Evolutionary conservation across 2,113 vertebrate species (phyloP), one percentile per base, ranked within the genome.

Genomic region (Crotalus horridus): DNA sequence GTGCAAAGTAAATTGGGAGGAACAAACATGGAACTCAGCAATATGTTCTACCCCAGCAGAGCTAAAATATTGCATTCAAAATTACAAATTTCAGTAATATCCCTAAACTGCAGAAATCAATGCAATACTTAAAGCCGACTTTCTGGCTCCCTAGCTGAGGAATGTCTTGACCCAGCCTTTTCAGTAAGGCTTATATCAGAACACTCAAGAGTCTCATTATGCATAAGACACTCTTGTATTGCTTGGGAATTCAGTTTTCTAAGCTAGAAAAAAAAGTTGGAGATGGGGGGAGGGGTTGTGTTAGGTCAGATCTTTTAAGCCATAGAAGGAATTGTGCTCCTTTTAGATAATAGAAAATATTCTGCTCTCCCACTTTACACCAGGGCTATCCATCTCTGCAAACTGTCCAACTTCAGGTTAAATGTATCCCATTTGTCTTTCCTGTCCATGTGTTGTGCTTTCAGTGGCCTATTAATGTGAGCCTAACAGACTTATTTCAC

Each of bases 381-480:
- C 12, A 53, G 23, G 48, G 29, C 74, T 90, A 93, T 93, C 88
- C 92, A 86, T 93, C 92, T 93, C 92, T 11, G 43, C 88, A 90
- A 93, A 93, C 88, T 90, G 92, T 90, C 81, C 88, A 61, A 54
- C 74, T 86, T 89, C 74, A 93, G 51, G 55, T 86, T 90, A 93
- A 93, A 93, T 93, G 88, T 61, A 86, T 86, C 43, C 56, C 55
- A 93, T 93, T 93, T 61, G 56, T 93, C 92, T 90, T 93, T 15
- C 13, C 88, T 86, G 74, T 86, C 92, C 13, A 5, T 93, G 46
- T 93, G 88, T 85, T 93, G 74, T 86, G 92, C 88, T 90, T 93
- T 64, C 92, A 93, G 88, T 81, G 92, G 89, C 92, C 88, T 93
- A 93, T 93, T 93, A 93, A 90, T 90, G 88, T 86, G 54, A 64